Evolutionary conservation across 2,888 invertebrate genomes (phyloP).

Genomic region (Gerris lacustris): DNA sequence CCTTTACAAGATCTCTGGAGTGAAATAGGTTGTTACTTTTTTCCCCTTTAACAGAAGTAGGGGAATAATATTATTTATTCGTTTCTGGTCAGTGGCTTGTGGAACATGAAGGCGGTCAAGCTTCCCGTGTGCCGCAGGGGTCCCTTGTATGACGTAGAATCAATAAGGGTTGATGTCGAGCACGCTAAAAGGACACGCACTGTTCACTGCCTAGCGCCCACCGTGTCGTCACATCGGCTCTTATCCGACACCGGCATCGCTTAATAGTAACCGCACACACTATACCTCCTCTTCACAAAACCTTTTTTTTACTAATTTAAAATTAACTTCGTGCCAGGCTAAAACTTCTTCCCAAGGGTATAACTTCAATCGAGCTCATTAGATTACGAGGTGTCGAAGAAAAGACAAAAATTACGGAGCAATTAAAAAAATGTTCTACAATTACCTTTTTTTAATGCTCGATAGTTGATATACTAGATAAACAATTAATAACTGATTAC

Average conservation of each 20-base stretch:
- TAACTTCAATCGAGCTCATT: neutral
- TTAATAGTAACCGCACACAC: constrained; percentile 2
- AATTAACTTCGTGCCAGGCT: neutral
- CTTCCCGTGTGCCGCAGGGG: neutral
- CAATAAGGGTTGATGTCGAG: constrained; percentile 1
- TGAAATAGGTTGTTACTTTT: too few species aligned
- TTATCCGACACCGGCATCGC: constrained; percentile 1
- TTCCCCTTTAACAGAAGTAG: too few species aligned
- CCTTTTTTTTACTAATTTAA: neutral
- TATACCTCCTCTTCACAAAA: neutral
- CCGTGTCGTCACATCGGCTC: neutral
- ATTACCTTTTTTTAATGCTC: neutral
- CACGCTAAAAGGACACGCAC: constrained; percentile 5
- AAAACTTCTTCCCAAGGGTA: neutral
- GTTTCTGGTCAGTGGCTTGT: neutral
- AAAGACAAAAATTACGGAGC: neutral
- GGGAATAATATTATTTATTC: neutral
- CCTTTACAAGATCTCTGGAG: too few species aligned
- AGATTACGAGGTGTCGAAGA: too few species aligned
- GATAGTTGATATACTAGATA: too few species aligned
- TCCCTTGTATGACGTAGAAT: neutral
- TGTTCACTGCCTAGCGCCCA: neutral
- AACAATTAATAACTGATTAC: too few species aligned
- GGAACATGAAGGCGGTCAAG: neutral
- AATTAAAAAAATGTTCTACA: neutral